Evolutionary conservation across 1,140 invertebrate genomes (phyloP).

Genomic region (Calycopis cecrops): DNA sequence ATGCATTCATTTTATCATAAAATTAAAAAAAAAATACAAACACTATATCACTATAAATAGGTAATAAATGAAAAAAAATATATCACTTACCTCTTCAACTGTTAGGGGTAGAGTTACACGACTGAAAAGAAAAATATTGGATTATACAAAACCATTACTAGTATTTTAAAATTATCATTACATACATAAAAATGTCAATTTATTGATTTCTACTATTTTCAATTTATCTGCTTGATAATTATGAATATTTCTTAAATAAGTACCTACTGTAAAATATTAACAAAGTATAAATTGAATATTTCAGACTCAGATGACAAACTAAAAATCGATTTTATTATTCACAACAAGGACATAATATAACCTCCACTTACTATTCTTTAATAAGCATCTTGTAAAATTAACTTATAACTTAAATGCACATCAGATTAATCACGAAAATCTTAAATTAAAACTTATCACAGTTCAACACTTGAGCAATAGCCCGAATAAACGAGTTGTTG

Average conservation of each 20-base stretch:
- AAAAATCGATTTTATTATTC: conserved; percentile 64
- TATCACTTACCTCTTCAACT: conserved; percentile 63
- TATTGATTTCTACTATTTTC: not conserved
- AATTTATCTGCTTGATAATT: not conserved
- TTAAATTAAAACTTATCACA: conserved; percentile 65
- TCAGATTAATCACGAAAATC: conserved; percentile 64
- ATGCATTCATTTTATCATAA: not conserved
- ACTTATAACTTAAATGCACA: conserved; percentile 68
- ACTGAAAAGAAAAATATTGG: conserved; percentile 53
- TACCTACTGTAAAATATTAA: not conserved
- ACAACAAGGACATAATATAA: conserved; percentile 49
- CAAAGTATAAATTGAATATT: conserved; percentile 11
- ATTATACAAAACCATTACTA: not conserved
- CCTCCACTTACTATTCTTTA: conserved; percentile 71
- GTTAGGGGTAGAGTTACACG: conserved; percentile 67
- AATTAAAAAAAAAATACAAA: too few species aligned
- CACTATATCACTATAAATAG: not conserved
- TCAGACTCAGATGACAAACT: conserved; percentile 31
- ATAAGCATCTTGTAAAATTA: conserved; percentile 67
- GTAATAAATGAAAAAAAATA: conserved; percentile 18
- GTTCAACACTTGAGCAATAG: conserved; percentile 62
- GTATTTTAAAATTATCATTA: not conserved
- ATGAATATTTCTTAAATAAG: not conserved
- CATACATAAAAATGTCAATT: not conserved
- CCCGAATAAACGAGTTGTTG: conserved; percentile 62